phyloP scores from a whole-genome alignment of 2,113 vertebrate species.

The Pandion haliaetus region DNA sequence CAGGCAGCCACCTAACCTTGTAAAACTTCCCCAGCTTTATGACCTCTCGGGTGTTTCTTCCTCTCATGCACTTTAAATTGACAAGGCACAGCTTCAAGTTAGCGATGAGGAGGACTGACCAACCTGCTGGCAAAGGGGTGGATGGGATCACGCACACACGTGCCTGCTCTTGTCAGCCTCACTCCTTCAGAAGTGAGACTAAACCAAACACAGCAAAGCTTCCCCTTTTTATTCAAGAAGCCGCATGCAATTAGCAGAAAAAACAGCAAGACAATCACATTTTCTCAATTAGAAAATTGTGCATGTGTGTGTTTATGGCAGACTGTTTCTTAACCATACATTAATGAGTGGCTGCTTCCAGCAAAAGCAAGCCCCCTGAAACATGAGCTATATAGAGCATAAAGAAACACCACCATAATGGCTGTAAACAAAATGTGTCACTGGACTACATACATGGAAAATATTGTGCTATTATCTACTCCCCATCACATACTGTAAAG shows the following conservation, averaged over 20 bases:
- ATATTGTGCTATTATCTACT: background rate
- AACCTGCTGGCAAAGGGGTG: background rate
- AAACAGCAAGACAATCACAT: background rate
- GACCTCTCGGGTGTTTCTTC: background rate
- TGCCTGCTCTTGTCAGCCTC: background rate
- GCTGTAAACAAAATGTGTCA: background rate
- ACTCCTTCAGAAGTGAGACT: background rate
- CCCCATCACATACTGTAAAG: background rate
- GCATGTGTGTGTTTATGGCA: background rate
- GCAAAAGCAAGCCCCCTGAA: background rate
- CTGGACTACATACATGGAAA: background rate
- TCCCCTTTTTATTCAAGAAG: background rate
- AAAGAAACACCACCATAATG: background rate
- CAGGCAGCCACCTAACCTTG: rapidly evolving
- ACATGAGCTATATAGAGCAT: background rate
- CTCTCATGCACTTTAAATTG: background rate
- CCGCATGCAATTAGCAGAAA: background rate
- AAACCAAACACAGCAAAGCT: background rate
- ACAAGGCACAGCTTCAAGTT: background rate
- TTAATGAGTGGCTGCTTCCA: background rate
- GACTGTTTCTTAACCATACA: background rate
- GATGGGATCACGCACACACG: rapidly evolving
- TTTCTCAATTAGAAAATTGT: background rate
- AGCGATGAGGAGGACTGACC: background rate
- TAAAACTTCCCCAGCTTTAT: background rate